These are phyloP conservation scores for Drosophila repleta DNA, from an alignment of 1,140 invertebrate species.

Conservation along the genomic window DNA sequence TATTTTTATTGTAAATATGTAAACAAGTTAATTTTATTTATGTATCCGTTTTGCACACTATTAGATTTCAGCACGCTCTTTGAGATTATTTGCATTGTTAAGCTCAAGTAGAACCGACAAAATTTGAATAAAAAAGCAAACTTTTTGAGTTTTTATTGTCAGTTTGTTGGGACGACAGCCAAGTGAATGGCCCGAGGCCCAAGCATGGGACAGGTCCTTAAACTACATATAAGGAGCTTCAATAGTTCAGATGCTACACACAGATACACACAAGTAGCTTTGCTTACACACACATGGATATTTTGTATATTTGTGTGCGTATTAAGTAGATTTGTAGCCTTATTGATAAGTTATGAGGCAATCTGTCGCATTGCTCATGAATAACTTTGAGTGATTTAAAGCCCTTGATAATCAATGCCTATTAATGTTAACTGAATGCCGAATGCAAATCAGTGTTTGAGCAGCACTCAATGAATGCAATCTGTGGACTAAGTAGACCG, in stretches of 20 bases:
- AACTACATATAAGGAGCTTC: background rate
- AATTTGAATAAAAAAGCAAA: slow-evolving; percentile 24
- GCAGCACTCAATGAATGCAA: slow-evolving; percentile 20
- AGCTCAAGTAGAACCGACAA: background rate
- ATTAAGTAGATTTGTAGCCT: slow-evolving; percentile 6
- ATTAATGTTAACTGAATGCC: slow-evolving; percentile 2
- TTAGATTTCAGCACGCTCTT: slow-evolving; percentile 24
- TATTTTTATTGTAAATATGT: slow-evolving; percentile 15
- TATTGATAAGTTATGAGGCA: slow-evolving; percentile 1
- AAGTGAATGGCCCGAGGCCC: background rate
- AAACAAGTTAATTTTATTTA: slow-evolving; percentile 48
- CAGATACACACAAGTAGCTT: background rate
- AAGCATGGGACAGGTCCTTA: background rate
- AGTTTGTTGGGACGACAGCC: slow-evolving; percentile 2
- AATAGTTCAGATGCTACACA: background rate
- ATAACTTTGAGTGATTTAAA: background rate
- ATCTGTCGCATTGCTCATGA: background rate
- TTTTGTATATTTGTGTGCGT: too few relatives aligned
- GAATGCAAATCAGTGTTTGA: slow-evolving; percentile 13
- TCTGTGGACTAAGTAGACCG: slow-evolving; percentile 8
- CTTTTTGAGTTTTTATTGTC: slow-evolving; percentile 11
- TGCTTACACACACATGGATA: background rate
- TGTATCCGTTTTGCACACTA: slow-evolving; percentile 37
- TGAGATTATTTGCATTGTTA: slow-evolving; percentile 24
- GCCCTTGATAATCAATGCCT: background rate